Evolutionary conservation across 2,113 vertebrate genomes (phyloP), one percentile per base, ranked within the genome.

Genomic region (Furnarius figulus): DNA sequence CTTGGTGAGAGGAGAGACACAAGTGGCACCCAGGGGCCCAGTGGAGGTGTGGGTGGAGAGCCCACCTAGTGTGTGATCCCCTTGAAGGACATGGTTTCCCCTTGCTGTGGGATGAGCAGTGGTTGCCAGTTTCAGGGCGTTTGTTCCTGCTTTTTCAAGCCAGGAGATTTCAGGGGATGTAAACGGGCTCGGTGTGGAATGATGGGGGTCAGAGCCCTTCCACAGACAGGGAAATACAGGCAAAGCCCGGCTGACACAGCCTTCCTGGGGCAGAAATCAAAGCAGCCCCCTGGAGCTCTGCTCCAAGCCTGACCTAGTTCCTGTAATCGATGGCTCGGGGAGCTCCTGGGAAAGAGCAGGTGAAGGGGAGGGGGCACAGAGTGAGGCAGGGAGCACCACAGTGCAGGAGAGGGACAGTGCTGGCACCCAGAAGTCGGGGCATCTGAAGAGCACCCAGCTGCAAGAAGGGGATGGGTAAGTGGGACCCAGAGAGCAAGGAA

Each of bases 341-440:
- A 44, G 50, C 28, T 92, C 58, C 50, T 80, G 63, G 58, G 70
- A 87, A 79, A 46, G 72, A 33, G 55, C 59, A 49, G 58, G 49
- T 0, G 0, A 31, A 58, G 22, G 23, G 31, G 49, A 47, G 21
- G 4, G 37, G 12, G 12, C 37, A 72, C 20, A 28, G 28, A 35
- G 28, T 0, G 0, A 78, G 28, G 15, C 27, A 68, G 33, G 23
- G 30, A 50, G 6, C 12, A 17, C 52, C 14, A 6, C 0, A 0
- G 10, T 30, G 44, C 21, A 77, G 47, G 18, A 39, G 11, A 63
- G 35, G 65, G 18, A 40, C 37, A 27, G 16, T 59, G 22, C 47
- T 66, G 56, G 35, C 17, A 50, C 15, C 37, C 13, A 37, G 19
- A 47, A 22, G 17, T 58, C 2, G 2, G 17, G 55, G 17, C 21